phyloP scores from a whole-genome alignment of 2,888 invertebrate genomes.

The Drosophila rubida region DNA sequence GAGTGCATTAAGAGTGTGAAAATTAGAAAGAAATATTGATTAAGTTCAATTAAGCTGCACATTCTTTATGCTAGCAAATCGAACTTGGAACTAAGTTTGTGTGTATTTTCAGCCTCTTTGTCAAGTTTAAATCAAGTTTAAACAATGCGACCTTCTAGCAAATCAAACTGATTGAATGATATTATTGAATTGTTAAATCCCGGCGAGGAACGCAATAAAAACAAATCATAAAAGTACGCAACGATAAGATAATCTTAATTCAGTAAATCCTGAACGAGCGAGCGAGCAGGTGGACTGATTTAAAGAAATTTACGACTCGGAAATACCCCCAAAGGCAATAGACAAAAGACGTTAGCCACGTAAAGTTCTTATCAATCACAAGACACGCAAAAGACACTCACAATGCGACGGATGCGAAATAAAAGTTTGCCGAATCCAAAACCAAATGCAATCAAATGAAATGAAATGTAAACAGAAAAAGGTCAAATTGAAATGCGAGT shows the following conservation, averaged over 20 bases:
- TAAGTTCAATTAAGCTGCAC: neutral
- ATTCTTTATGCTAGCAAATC: neutral
- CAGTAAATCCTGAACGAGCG: constrained; percentile 39
- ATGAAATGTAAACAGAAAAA: neutral
- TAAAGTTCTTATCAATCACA: constrained; percentile 42
- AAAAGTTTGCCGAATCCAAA: constrained; percentile 18
- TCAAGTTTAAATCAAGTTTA: constrained; percentile 8
- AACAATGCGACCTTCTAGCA: constrained; percentile 14
- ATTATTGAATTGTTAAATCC: constrained; percentile 43
- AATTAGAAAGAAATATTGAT: neutral
- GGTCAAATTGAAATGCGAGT: neutral
- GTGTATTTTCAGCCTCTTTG: neutral
- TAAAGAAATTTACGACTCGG: constrained; percentile 59
- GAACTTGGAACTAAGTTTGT: too few species aligned
- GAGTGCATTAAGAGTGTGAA: neutral
- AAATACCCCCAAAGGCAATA: constrained; percentile 42
- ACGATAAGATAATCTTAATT: constrained; percentile 65
- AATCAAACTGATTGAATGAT: constrained; percentile 16
- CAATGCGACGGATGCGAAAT: constrained; percentile 25
- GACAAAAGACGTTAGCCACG: constrained; percentile 21
- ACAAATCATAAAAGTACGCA: constrained; percentile 51
- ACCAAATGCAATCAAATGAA: too few species aligned
- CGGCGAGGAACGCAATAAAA: constrained; percentile 50
- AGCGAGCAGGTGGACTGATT: constrained; percentile 55
- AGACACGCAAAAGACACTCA: constrained; percentile 1